Percentiles rank a stretch among this genome's conserved stretches.
phyloP scores from a whole-genome alignment of 2,113 vertebrate species.

The Tiliqua scincoides region DNA sequence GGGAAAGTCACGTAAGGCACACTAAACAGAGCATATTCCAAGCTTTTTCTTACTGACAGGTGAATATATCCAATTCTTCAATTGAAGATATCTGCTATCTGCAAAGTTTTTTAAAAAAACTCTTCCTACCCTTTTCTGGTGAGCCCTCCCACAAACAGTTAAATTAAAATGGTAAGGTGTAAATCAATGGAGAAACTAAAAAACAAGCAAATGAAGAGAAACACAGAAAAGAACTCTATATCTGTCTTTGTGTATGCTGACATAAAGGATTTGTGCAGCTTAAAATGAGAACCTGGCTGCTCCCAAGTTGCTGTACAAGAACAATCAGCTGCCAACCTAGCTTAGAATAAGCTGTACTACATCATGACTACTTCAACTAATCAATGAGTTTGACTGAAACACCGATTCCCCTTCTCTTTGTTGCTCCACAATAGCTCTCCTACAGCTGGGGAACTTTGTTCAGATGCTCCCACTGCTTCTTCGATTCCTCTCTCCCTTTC shows the following conservation, averaged over 20 bases:
- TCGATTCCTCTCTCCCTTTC: constrained; percentile 19
- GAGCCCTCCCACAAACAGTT: neutral
- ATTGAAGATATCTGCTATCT: neutral
- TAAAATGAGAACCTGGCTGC: neutral
- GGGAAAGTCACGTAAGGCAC: neutral
- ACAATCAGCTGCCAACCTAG: neutral
- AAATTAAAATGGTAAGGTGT: neutral
- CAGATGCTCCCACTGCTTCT: constrained; percentile 3
- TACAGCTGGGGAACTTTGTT: neutral
- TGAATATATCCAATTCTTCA: constrained; percentile 1
- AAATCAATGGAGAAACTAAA: neutral
- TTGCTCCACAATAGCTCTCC: neutral
- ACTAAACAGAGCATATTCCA: constrained; percentile 2
- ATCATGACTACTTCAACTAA: neutral
- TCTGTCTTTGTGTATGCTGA: neutral
- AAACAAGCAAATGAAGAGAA: neutral
- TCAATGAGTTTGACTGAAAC: neutral
- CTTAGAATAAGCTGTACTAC: neutral
- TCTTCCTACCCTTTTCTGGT: neutral
- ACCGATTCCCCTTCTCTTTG: rapidly evolving
- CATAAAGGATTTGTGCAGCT: neutral
- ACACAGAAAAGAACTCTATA: neutral
- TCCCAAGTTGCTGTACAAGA: constrained; percentile 1
- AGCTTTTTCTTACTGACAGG: neutral
- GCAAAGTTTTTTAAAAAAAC: neutral